These are phyloP conservation scores for Okapia johnstoni DNA, from an alignment of 2,113 vertebrate genomes.

Conservation along the genomic window DNA sequence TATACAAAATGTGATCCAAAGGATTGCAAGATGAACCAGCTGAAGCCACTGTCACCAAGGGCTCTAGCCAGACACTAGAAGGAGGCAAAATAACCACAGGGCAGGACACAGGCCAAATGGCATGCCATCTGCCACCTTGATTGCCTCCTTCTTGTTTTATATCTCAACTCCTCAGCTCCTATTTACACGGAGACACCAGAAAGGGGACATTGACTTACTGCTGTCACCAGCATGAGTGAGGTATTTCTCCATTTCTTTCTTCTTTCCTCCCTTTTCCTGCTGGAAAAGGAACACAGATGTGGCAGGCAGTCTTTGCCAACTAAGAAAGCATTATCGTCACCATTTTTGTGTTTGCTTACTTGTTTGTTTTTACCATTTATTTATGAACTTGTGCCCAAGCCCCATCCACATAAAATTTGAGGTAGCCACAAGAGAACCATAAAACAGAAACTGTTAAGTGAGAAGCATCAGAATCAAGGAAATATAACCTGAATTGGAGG, in stretches of 20 bases:
- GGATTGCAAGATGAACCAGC: not conserved
- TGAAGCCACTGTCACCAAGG: not conserved
- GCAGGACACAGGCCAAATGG: not conserved
- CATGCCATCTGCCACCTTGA: slow-evolving; percentile 11
- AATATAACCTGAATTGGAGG: not conserved
- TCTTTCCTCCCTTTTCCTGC: too few relatives aligned
- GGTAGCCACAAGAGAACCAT: not conserved
- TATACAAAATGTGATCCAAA: not conserved
- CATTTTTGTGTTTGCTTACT: not conserved
- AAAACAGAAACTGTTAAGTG: not conserved
- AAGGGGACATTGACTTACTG: not conserved
- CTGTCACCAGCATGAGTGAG: not conserved
- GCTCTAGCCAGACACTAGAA: not conserved
- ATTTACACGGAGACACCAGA: not conserved
- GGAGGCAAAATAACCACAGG: not conserved
- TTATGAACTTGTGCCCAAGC: not conserved
- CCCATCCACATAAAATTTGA: not conserved
- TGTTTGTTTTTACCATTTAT: not conserved
- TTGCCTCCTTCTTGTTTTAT: not conserved
- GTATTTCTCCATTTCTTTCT: not conserved
- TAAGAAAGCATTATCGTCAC: not conserved
- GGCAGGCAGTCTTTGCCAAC: not conserved
- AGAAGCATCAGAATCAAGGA: not conserved
- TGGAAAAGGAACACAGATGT: not conserved
- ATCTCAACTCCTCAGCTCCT: not conserved